Evolutionary conservation across 2,797 vertebrate species (phyloP).

Genomic region (Lepus townsendii): DNA sequence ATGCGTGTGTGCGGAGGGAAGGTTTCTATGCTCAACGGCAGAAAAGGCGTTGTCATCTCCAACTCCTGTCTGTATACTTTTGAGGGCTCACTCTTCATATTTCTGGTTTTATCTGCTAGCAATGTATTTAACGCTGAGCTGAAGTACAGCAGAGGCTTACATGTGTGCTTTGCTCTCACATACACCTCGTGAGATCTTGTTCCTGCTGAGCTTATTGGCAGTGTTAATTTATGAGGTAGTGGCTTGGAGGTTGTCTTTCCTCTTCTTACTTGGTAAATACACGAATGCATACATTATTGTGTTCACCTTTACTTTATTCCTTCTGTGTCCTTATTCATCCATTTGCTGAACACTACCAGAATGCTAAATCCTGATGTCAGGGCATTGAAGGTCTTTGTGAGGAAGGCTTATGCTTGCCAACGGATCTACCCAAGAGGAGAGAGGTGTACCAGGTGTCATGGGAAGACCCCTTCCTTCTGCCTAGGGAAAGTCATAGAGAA

Average conservation of each 20-base stretch:
- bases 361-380: neutral
- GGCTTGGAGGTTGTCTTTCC: neutral
- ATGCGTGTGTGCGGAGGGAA: neutral
- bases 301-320: neutral
- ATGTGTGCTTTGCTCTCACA: neutral
- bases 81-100: neutral
- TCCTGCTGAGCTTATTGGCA: neutral
- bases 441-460: neutral
- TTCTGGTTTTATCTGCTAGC: conserved; percentile 19
- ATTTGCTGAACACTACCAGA: neutral
- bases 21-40: neutral
- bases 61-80: neutral
- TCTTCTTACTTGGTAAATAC: neutral
- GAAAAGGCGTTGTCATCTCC: neutral
- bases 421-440: neutral
- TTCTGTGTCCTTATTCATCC: neutral
- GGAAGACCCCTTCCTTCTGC: neutral
- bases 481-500: neutral
- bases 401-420: neutral
- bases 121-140: neutral
- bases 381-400: neutral
- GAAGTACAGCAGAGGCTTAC: neutral
- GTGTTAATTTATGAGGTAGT: conserved; percentile 1
- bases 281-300: neutral
- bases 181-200: neutral